Evolutionary conservation across 1,140 invertebrate species (phyloP).

Genomic region (Physella acuta): DNA sequence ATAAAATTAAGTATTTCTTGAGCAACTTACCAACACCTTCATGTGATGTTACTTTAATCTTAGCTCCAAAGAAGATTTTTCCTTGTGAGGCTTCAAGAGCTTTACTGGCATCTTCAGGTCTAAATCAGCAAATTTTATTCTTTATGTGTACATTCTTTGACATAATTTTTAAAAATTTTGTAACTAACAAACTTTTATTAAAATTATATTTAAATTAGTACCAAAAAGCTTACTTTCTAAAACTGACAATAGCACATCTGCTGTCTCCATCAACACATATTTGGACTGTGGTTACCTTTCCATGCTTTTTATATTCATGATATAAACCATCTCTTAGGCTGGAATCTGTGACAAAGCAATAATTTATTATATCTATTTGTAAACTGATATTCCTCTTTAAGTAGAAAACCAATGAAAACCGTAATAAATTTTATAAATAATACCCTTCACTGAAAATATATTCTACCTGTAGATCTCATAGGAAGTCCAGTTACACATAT

Average conservation of each 20-base stretch:
- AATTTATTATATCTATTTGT: background rate
- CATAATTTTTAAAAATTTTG: background rate
- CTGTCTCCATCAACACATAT: conserved; percentile 80
- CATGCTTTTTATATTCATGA: conserved; percentile 98
- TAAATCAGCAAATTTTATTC: too few species aligned
- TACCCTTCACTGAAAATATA: too few species aligned
- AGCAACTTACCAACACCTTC: conserved; percentile 55
- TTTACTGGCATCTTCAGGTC: conserved; percentile 90
- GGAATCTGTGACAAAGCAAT: conserved; percentile 63
- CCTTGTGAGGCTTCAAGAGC: conserved; percentile 92
- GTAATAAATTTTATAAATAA: background rate
- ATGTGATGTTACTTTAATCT: conserved; percentile 52
- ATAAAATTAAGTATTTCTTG: too few species aligned
- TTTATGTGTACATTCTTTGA: too few species aligned
- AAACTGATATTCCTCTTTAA: background rate
- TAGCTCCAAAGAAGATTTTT: conserved; percentile 87
- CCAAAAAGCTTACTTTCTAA: conserved; percentile 87
- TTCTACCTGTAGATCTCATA: conserved; percentile 73
- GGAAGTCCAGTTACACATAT: conserved; percentile 91
- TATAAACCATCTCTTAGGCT: conserved; percentile 95
- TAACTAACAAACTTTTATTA: background rate
- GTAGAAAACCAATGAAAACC: background rate
- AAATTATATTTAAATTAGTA: conserved; percentile 14
- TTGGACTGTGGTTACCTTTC: conserved; percentile 93
- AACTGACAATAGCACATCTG: conserved; percentile 85